Evolutionary conservation across 1,140 invertebrate genomes (phyloP), one percentile per base, ranked within the genome.

Genomic region (Anoplolepis gracilipes): DNA sequence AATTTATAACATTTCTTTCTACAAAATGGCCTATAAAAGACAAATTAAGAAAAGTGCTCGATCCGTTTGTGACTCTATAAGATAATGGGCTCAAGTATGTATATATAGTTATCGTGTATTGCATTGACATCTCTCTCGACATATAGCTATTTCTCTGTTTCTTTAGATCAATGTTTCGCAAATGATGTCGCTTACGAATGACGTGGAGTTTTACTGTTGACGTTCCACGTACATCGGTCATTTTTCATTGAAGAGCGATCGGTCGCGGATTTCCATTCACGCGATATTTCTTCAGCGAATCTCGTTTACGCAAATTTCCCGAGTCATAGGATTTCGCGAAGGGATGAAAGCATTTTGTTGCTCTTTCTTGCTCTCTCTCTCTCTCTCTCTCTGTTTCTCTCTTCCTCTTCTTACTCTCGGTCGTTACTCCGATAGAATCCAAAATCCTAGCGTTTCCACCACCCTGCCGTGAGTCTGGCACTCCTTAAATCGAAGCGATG

Each of bases 401-500:
- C 19, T 55, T 61, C 81, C 73, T 13, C 7, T 42, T 28, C n/a
- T 28, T n/a, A 11, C 25, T 64, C 42, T 4, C 64, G n/a, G n/a
- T 73, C 55, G 65, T 53, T 72, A 75, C n/a, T 53, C 39, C 36
- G 89, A 89, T 75, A 87, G 85, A 90, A 91, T 91, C 85, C 88
- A 88, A 91, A 90, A 90, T 91, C 88, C 85, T 73, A 86, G 84
- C 65, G 69, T 84, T 88, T 87, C 79, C 55, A 42, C 33, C 62
- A 57, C 25, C 79, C 61, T 57, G 73, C 73, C 82, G 42, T 65
- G 77, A 87, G 72, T 82, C 81, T 90, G 88, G 84, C 87, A 88
- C 85, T 92, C 87, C 90, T 90, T 91, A 92, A 93, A 93, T 92
- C 89, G 91, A 90, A 88, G 82, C 87, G 76, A 85, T 79, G 89